Evolutionary conservation across 2,113 vertebrate genomes (phyloP), one percentile per base, ranked within the genome.

Genomic region (Thamnophis sirtalis): DNA sequence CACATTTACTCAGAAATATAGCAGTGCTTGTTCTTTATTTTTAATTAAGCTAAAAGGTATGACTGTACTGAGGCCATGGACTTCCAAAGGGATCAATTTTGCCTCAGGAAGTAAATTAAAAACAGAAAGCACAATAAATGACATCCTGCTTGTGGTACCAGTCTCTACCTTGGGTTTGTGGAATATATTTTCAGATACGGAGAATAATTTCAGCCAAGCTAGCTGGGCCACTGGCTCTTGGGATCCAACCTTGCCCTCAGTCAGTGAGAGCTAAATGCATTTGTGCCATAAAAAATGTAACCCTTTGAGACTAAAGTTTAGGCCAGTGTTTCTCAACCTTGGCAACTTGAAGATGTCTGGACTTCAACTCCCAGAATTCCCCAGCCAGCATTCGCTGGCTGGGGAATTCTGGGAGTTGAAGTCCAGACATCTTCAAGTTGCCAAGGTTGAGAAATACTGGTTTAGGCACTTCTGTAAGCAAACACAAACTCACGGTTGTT

Each of bases 1-100:
- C 84, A 88, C 88, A 93, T 94, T 87, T 24, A 80, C 80, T 68
- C 58, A 84, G 91, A 91, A 90, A 91, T 91, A 93, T 91, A 93
- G 84, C 89, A 60, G 89, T 54, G 68, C 3, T 43, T 38, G 38
- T 53, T 50, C 94, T 84, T 90, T 84, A 50, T 89, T 84, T 90
- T 93, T 91, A 68, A 94, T 24, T 93, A 89, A 92, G 55, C 54
- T 38, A 43, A 92, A 90, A 86, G 86, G 88, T 50, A 90, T 8
- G 94, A 86, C 91, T 11, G 90, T 87, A 80, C 33, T 89, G 91
- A 94, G 53, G 87, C 84, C 22, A 55, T 73, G 91, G 91, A 88
- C 91, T 95, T 95, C 91, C 50, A 87, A 58, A 9, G 93, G 54
- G 85, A 93, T 87, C 84, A 13, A 84, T 85, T 92, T 91, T 1